phyloP scores from a whole-genome alignment of 1,140 invertebrate genomes.

The Philotrypesis tridentata region DNA sequence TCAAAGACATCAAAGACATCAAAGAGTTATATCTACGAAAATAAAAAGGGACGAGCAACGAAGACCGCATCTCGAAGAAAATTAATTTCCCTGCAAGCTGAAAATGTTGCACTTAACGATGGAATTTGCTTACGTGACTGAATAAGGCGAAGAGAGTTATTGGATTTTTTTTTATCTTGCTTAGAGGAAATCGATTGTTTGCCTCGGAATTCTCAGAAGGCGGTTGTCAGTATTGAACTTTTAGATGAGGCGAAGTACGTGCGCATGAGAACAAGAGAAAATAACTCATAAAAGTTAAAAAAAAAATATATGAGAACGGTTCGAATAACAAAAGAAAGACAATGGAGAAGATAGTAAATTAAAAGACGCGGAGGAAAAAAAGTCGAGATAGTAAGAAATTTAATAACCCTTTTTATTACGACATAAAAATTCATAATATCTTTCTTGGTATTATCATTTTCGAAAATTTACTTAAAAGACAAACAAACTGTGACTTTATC shows the following conservation, averaged over 20 bases:
- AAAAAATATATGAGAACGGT: not conserved
- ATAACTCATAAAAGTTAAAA: slow-evolving; percentile 1
- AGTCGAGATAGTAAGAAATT: no score
- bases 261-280: slow-evolving; percentile 20
- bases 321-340: not conserved
- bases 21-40: slow-evolving; percentile 4
- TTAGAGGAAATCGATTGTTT: slow-evolving; percentile 42
- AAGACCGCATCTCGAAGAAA: not conserved
- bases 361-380: no score
- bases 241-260: slow-evolving; percentile 33
- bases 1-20: slow-evolving; percentile 5
- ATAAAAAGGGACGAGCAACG: not conserved
- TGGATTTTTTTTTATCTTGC: slow-evolving; percentile 44
- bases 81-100: slow-evolving; percentile 29
- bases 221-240: not conserved
- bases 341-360: not conserved
- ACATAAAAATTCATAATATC: no score
- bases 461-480: no score
- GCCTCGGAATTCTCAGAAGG: slow-evolving; percentile 2
- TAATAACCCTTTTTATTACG: no score
- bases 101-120: slow-evolving; percentile 26
- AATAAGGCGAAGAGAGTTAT: slow-evolving; percentile 35
- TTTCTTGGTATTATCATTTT: no score
- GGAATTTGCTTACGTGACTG: slow-evolving; percentile 45
- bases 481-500: no score